Conservation (phyloP, 1,140 invertebrate species). For the Papilio polytes region DNA sequence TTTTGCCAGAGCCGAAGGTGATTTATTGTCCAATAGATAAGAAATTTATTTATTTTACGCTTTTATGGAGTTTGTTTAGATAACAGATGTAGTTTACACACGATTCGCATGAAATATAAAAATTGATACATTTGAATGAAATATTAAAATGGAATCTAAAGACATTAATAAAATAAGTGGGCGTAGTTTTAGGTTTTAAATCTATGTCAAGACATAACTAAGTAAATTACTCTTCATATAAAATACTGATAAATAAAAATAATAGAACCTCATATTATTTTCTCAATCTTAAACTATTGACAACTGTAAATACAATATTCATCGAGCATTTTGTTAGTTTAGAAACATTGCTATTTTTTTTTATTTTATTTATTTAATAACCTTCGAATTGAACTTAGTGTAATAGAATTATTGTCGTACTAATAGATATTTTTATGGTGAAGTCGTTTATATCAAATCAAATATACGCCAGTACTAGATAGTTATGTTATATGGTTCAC, state of each 20-base stretch:
- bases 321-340: no score
- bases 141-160: neutral
- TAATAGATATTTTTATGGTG: no score
- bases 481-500: neutral
- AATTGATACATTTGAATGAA: neutral
- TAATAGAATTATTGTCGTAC: no score
- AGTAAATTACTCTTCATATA: neutral
- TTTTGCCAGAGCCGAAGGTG: constrained; percentile 4
- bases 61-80: constrained; percentile 14
- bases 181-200: neutral
- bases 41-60: constrained; percentile 4
- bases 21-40: constrained; percentile 16
- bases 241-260: neutral
- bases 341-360: no score
- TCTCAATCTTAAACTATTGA: no score
- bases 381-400: no score
- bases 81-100: neutral
- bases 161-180: neutral
- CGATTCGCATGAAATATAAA: neutral
- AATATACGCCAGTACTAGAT: neutral
- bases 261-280: neutral
- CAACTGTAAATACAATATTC: no score
- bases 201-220: neutral
- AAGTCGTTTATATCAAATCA: neutral
- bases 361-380: no score